A percentile compares a stretch with the other conserved stretches of the same genome.
phyloP scores from a whole-genome alignment of 2,797 vertebrate genomes.

The Aphelocoma californica region DNA sequence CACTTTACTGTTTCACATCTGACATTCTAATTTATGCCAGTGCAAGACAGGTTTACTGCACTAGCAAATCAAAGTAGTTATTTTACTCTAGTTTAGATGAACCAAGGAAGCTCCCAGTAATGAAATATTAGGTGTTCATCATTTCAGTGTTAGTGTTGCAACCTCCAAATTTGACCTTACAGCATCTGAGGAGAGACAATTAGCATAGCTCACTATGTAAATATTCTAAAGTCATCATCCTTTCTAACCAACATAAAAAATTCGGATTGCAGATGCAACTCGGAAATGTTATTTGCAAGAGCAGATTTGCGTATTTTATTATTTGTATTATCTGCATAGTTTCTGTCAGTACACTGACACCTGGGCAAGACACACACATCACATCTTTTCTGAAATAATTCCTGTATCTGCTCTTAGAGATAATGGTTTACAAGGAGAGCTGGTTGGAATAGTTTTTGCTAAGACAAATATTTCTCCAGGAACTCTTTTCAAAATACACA shows the following conservation, averaged over 20 bases:
- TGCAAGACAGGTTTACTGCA: not conserved
- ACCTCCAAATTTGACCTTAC: conserved; percentile 21
- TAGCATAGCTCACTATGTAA: not conserved
- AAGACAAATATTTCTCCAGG: not conserved
- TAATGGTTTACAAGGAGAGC: not conserved
- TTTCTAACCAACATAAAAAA: not conserved
- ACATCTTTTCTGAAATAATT: not conserved
- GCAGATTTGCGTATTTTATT: not conserved
- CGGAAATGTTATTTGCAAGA: not conserved
- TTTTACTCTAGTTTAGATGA: not conserved
- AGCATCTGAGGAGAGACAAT: not conserved
- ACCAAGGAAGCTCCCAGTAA: not conserved
- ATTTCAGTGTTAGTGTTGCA: not conserved
- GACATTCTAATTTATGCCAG: not conserved
- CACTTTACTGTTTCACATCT: not conserved
- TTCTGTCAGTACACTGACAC: not conserved
- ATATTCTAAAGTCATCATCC: not conserved
- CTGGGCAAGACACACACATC: not conserved
- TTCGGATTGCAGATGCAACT: not conserved
- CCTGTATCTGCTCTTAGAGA: not conserved
- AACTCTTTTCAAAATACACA: not conserved
- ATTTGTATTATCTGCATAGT: not conserved
- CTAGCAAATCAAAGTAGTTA: not conserved
- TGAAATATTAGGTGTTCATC: not conserved
- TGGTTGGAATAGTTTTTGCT: not conserved